These are phyloP conservation scores for Diphyllodes magnificus DNA, from an alignment of 2,113 vertebrate species.

Conservation along the genomic window DNA sequence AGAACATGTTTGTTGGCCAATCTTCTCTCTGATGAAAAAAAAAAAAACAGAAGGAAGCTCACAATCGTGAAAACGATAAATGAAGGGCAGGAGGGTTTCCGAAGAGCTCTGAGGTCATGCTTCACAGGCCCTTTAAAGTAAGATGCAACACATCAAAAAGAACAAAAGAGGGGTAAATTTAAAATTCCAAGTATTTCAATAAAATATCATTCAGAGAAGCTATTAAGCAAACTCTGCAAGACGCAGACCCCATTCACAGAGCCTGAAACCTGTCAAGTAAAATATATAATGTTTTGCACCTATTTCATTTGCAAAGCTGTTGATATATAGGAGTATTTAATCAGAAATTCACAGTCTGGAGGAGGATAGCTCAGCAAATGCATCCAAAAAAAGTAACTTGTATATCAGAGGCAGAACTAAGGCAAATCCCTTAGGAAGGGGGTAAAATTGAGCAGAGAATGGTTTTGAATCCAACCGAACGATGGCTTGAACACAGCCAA, in stretches of 20 bases:
- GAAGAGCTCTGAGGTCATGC: background rate
- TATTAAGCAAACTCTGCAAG: background rate
- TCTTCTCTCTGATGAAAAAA: background rate
- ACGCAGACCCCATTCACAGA: background rate
- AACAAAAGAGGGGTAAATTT: background rate
- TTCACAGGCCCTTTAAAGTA: background rate
- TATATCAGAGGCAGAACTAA: background rate
- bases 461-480: background rate
- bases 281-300: background rate
- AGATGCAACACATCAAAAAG: background rate
- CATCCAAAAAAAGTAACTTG: background rate
- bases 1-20: background rate
- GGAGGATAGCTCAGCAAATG: background rate
- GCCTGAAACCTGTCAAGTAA: background rate
- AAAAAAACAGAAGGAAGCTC: background rate
- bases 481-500: background rate
- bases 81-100: background rate
- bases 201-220: background rate
- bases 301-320: background rate
- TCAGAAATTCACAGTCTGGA: background rate
- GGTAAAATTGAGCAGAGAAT: background rate
- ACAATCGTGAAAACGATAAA: background rate
- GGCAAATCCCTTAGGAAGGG: background rate
- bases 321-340: background rate
- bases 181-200: background rate